A percentile compares a stretch with the other conserved stretches of the same genome.
Conservation (phyloP, 1,140 invertebrate species). For the Pseudomyrmex gracilis region DNA sequence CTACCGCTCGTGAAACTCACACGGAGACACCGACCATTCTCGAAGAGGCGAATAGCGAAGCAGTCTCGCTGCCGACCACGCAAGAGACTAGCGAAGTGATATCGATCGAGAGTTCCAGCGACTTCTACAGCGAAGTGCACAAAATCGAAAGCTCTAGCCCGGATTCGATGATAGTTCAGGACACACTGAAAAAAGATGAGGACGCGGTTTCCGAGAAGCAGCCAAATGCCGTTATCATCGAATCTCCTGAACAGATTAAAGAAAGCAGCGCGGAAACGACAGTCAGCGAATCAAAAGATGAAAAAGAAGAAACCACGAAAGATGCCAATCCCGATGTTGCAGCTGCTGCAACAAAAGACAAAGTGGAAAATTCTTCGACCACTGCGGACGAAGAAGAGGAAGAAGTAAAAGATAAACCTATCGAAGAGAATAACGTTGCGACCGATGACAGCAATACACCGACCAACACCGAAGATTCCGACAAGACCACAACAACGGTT, state of each 20-base stretch:
- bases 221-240: not conserved
- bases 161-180: slow-evolving; percentile 74
- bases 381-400: not conserved
- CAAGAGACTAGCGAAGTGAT: slow-evolving; percentile 81
- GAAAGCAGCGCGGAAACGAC: slow-evolving; percentile 39
- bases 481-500: slow-evolving; percentile 55
- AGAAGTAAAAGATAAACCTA: slow-evolving; percentile 73
- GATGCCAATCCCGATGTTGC: slow-evolving; percentile 2
- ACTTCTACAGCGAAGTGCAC: slow-evolving; percentile 85
- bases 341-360: slow-evolving; percentile 31
- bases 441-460: slow-evolving; percentile 75
- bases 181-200: slow-evolving; percentile 72
- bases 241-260: slow-evolving; percentile 33
- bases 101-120: slow-evolving; percentile 82
- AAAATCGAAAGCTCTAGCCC: slow-evolving; percentile 79
- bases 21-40: slow-evolving; percentile 79
- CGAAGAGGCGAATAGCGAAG: slow-evolving; percentile 77
- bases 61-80: slow-evolving; percentile 76
- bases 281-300: slow-evolving; percentile 19
- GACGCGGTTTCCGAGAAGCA: slow-evolving; percentile 49
- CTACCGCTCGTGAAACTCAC: slow-evolving; percentile 74
- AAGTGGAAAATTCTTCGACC: slow-evolving; percentile 4
- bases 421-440: slow-evolving; percentile 72
- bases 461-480: slow-evolving; percentile 30
- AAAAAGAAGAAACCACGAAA: slow-evolving; percentile 47